Evolutionary conservation across 2,888 invertebrate genomes (phyloP).

Genomic region (Calephelis perditalis): DNA sequence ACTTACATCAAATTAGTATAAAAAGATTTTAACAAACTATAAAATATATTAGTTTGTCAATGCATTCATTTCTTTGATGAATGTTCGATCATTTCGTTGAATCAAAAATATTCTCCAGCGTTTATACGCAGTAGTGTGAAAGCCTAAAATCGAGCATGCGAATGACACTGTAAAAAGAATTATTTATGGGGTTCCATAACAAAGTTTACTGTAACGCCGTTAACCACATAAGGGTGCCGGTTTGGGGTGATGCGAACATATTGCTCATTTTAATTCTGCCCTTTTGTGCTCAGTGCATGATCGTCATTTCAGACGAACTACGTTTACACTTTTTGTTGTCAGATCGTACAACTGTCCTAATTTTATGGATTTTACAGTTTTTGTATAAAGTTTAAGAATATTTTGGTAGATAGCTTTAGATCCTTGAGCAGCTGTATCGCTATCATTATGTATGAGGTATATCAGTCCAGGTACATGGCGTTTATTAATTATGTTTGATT

Average conservation of each 20-base stretch:
- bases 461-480: no score
- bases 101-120: conserved; percentile 13
- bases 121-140: conserved; percentile 32
- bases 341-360: background rate
- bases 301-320: conserved; percentile 5
- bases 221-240: conserved; percentile 16
- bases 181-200: conserved; percentile 42
- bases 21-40: no score
- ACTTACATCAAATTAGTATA: no score
- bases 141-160: conserved; percentile 35
- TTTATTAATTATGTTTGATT: no score
- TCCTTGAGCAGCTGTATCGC: no score
- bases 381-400: no score
- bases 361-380: background rate
- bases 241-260: conserved; percentile 20
- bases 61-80: no score
- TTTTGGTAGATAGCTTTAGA: no score
- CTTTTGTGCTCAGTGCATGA: conserved; percentile 5
- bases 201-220: conserved; percentile 31
- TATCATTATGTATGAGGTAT: no score
- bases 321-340: background rate
- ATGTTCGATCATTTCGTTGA: no score
- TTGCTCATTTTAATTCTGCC: conserved; percentile 17
- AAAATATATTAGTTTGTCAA: no score
- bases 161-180: conserved; percentile 45